Base-by-base conservation (phyloP, 2,888 invertebrate genomes). In the Amiota communis region DNA sequence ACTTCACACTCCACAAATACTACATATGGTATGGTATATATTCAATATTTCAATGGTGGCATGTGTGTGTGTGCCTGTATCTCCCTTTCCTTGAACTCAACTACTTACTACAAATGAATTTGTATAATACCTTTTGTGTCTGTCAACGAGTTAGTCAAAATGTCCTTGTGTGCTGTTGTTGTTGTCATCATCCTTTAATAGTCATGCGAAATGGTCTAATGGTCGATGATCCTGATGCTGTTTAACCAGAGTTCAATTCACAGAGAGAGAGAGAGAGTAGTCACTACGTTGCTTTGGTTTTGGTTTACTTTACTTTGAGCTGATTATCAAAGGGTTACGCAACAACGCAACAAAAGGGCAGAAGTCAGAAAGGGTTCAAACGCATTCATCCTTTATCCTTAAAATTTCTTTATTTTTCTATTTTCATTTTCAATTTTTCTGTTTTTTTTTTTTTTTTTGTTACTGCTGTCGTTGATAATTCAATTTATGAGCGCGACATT, bases 401-500 rank as follows among this genome's bases (percentile, higher is more conserved):
- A 51, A 57, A 48, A 63, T 68, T 67, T 17, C 36, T 10, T 74
- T 36, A 36, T 77, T 73, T 73, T 79, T 72, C 72, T 73, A 72
- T 75, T 74, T 73, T 65, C 70, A 73, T 56, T 65, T 57, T 70
- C 49, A 63, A 64, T 67, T 17, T 48, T 10, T 74, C 4, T 72
- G 69, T 65, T 76, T 75, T 71, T 74, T 76, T 78, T 74, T 23
- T 78, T 74, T 23, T n/a, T 10, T 3, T 36, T 12, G 4, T 51
- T n/a, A 20, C 2, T 17, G 4, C 12, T 48, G 68, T 47, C 70
- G 49, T 77, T 76, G 82, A 81, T 83, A 82, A 82, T 81, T 83
- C 83, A 82, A 82, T 82, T 82, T 82, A 82, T 82, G 82, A 82
- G 76, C 75, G 76, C 75, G 76, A 76, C 53, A 12, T n/a, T 53